Evolutionary conservation across 2,888 invertebrate species (phyloP), one percentile per base, ranked within the genome.

Genomic region (Hermaeophaga mercurialis): DNA sequence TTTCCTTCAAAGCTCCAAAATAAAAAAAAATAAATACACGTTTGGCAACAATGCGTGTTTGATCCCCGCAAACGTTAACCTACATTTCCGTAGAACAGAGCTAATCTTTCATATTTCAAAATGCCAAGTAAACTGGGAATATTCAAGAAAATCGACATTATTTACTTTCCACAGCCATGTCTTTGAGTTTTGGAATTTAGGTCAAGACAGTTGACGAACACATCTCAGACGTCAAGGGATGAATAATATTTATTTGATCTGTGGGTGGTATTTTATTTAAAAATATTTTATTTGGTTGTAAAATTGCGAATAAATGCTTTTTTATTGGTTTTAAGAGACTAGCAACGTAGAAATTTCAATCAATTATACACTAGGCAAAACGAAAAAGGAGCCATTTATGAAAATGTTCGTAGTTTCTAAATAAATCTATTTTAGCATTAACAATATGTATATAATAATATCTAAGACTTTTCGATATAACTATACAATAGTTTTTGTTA

Each of bases 71-170:
- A 49, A 39, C 28, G 39, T 39, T 49, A 41, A 41, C 31, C 22
- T 50, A 50, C 34, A 52, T 52, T 33, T 24, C 14, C n/a, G 17
- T 1, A 14, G 12, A 33, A 33, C 34, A 17, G 15, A 52, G 34
- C 43, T 52, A 44, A 52, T 52, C 33, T 52, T 50, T 52, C 52
- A 52, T 24, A 44, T 52, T 52, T 43, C 24, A 34, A 43, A 52
- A 52, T 43, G 43, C 31, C 43, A 34, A 43, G 34, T 2, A 12
- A 44, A 52, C 44, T 22, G 52, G 17, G 41, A 41, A 50, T 50
- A 50, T 50, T 41, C 41, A 33, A 11, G 52, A 52, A 28, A 52
- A 52, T 52, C 52, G 52, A 43, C 43, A 52, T 43, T 52, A 52
- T 52, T 52, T 52, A 44, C 52, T 52, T 52, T 43, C 34, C 19